Base-by-base conservation (phyloP, 2,113 vertebrate genomes). In the Aythya baeri region DNA sequence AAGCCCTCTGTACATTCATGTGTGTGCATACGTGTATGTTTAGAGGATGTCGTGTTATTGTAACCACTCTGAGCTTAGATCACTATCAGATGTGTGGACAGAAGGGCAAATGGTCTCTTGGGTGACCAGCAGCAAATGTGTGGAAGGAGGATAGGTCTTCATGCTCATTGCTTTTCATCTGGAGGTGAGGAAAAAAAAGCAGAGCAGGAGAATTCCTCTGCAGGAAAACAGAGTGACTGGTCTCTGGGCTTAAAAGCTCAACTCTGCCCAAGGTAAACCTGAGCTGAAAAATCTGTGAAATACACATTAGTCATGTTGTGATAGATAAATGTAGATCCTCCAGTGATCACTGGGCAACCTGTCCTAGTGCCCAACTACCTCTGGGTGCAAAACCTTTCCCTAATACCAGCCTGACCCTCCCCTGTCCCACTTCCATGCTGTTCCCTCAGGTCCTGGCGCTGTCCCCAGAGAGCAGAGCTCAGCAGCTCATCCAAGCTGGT, bases 221-320 rank as follows among this genome's bases (percentile, higher is more conserved):
- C 2, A 11, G 16, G 34, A 59, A 29, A 57, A 27, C 5, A 9
- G 31, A 7, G 5, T 26, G 54, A 17, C 3, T 1, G 0, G 7
- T 22, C 6, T 59, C 31, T 5, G 17, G 32, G 18, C 1, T 57
- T 73, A 32, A 72, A 76, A 74, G 2, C 12, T 65, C 29, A 18
- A 2, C 9, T 17, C 25, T 29, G 8, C 2, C 9, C 11, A 5
- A 4, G 36, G 7, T 5, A 74, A 25, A 50, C 3, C 21, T 57
- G 38, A 54, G 9, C 13, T 43, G 52, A 59, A 31, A 13, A 31
- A 4, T 10, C 49, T 80, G 49, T 38, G 21, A n/a, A 41, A 61
- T n/a, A 16, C 22, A 38, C n/a, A 6, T 3, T 38, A 7, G 3
- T 7, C 17, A 2, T 7, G 7, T 5, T 17, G 43, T 34, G 32